Percentiles rank a stretch among this genome's conserved stretches.
Evolutionary conservation across 2,797 vertebrate genomes (phyloP).

Genomic region (Phrynocephalus forsythii): DNA sequence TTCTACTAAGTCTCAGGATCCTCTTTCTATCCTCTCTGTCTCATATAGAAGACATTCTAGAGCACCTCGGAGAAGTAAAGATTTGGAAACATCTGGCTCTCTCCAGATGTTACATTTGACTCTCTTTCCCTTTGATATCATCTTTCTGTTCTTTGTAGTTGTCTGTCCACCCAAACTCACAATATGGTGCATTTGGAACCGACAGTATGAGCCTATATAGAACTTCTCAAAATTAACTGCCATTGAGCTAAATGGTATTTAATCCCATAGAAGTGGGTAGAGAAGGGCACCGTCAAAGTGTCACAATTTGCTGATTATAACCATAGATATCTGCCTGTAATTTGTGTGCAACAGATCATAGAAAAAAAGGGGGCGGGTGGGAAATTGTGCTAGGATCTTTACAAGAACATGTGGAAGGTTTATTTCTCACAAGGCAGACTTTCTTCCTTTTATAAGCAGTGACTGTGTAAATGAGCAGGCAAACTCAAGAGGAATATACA

Average conservation of each 20-base stretch:
- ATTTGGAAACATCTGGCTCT: not conserved
- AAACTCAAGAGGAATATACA: not conserved
- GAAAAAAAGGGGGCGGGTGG: not conserved
- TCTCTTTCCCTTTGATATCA: not conserved
- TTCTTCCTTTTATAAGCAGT: not conserved
- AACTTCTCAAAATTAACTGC: not conserved
- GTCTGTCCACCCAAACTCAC: not conserved
- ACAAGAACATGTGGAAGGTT: too few relatives aligned
- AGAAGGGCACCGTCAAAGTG: not conserved
- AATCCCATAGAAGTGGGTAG: not conserved
- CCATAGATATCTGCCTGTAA: too few relatives aligned
- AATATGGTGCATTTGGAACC: not conserved
- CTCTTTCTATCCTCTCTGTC: not conserved
- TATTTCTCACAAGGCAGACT: not conserved
- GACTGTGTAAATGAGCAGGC: not conserved
- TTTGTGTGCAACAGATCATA: too few relatives aligned
- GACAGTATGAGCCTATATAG: not conserved
- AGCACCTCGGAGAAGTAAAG: not conserved
- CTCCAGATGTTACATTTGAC: not conserved
- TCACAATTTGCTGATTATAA: too few relatives aligned
- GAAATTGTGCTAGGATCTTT: not conserved
- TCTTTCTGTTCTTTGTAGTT: not conserved
- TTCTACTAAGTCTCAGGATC: slow-evolving; percentile 27
- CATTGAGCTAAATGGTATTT: not conserved
- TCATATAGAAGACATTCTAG: too few relatives aligned